Evolutionary conservation across 2,888 invertebrate genomes (phyloP).

Genomic region (Apeira syringaria): DNA sequence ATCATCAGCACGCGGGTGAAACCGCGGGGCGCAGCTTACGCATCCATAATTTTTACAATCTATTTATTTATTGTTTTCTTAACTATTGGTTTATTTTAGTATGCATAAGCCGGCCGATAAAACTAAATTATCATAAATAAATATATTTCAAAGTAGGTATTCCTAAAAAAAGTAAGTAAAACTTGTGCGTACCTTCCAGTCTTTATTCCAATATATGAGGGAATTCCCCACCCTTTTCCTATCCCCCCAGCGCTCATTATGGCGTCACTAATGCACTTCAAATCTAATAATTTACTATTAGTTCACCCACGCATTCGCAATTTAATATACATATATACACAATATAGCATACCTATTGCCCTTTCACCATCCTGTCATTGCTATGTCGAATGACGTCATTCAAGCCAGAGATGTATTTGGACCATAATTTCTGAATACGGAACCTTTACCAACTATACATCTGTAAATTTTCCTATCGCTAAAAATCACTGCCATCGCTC

Average conservation of each 20-base stretch:
- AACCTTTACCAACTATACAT: conserved; percentile 39
- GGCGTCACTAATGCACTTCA: conserved; percentile 38
- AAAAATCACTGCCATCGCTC: conserved; percentile 42
- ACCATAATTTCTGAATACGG: conserved; percentile 76
- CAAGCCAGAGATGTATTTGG: conserved; percentile 75
- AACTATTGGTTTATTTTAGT: no score
- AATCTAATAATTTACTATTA: conserved; percentile 50
- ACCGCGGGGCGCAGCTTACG: no score
- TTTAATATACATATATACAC: conserved; percentile 36
- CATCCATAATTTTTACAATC: no score
- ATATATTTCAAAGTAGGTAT: no score
- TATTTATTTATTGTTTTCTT: no score
- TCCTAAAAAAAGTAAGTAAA: no score
- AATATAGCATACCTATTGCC: conserved; percentile 41
- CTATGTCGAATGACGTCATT: conserved; percentile 78
- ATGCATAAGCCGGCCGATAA: no score
- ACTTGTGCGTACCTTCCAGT: no score
- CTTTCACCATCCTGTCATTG: conserved; percentile 76
- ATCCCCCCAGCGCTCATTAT: conserved; percentile 6
- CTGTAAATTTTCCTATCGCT: conserved; percentile 7
- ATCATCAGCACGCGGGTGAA: no score
- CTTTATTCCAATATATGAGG: background rate
- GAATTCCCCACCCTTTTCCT: background rate
- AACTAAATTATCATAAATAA: no score
- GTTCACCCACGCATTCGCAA: conserved; percentile 39